These are phyloP conservation scores for Synanceia verrucosa DNA, from an alignment of 2,797 vertebrate genomes.

Conservation along the genomic window DNA sequence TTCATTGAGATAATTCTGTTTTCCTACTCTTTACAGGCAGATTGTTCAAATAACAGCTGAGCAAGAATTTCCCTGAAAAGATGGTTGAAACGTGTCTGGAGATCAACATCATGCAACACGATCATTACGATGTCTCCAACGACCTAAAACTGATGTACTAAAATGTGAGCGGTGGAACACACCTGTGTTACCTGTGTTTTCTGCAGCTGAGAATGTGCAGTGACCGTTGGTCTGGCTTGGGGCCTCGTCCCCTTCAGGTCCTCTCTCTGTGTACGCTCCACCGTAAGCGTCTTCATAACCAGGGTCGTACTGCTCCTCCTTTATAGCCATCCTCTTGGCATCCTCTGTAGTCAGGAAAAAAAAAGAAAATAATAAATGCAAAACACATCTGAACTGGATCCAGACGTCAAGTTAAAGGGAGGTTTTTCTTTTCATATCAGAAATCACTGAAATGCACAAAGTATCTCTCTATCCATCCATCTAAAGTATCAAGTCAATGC, in stretches of 20 bases:
- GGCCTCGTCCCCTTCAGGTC: conserved; percentile 40
- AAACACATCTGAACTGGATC: background rate
- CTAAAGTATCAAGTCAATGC: too few relatives aligned
- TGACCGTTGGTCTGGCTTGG: conserved; percentile 77
- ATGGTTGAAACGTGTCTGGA: background rate
- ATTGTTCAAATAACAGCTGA: background rate
- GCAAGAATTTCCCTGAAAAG: background rate
- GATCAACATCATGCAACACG: background rate
- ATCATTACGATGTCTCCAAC: background rate
- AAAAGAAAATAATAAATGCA: background rate
- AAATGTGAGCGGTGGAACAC: background rate
- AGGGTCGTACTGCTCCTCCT: conserved; percentile 97
- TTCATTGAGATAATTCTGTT: too few relatives aligned
- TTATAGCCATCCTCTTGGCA: conserved; percentile 95
- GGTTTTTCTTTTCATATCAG: background rate
- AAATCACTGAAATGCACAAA: background rate
- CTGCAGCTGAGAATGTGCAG: conserved; percentile 82
- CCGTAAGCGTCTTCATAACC: conserved; percentile 95
- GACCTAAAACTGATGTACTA: background rate
- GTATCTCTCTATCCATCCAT: too few relatives aligned
- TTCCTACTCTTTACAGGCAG: too few relatives aligned
- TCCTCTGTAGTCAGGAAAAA: conserved; percentile 85
- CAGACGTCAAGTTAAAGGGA: background rate
- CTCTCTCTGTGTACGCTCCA: conserved; percentile 82
- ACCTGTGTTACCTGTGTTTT: conserved; percentile 77